phyloP scores from a whole-genome alignment of 2,113 vertebrate species.

The Macquaria australasica region DNA sequence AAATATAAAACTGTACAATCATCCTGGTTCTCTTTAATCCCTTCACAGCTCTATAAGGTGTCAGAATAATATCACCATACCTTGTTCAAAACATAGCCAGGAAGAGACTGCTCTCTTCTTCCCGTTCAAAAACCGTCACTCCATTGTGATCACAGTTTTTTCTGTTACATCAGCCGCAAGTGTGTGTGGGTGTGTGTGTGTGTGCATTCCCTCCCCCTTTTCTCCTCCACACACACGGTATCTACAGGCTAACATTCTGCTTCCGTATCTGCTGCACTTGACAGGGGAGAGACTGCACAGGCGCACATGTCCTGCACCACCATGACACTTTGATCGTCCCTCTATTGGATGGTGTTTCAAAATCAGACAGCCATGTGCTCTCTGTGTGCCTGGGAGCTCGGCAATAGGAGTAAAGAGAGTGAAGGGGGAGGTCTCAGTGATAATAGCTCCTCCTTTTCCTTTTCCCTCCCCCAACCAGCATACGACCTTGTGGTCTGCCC shows the following conservation, averaged over 20 bases:
- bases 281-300: constrained; percentile 51
- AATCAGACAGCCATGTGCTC: constrained; percentile 60
- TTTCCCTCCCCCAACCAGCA: constrained; percentile 30
- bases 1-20: background rate
- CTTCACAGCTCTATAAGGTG: background rate
- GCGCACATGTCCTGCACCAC: constrained; percentile 46
- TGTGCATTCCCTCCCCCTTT: background rate
- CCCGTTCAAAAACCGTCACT: constrained; percentile 35
- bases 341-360: constrained; percentile 52
- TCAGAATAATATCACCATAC: constrained; percentile 55
- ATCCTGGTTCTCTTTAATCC: background rate
- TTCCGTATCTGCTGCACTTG: constrained; percentile 60
- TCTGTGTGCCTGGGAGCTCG: background rate
- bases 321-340: constrained; percentile 11
- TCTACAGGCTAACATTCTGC: constrained; percentile 5
- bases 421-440: background rate
- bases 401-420: constrained; percentile 5
- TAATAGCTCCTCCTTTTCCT: constrained; percentile 44
- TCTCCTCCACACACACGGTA: constrained; percentile 2
- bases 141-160: constrained; percentile 39
- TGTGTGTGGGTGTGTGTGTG: background rate
- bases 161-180: constrained; percentile 43
- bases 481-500: constrained; percentile 24
- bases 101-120: background rate
- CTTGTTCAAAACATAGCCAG: constrained; percentile 36